phyloP scores from a whole-genome alignment of 2,113 vertebrate species.

The Triplophysa siluroides region DNA sequence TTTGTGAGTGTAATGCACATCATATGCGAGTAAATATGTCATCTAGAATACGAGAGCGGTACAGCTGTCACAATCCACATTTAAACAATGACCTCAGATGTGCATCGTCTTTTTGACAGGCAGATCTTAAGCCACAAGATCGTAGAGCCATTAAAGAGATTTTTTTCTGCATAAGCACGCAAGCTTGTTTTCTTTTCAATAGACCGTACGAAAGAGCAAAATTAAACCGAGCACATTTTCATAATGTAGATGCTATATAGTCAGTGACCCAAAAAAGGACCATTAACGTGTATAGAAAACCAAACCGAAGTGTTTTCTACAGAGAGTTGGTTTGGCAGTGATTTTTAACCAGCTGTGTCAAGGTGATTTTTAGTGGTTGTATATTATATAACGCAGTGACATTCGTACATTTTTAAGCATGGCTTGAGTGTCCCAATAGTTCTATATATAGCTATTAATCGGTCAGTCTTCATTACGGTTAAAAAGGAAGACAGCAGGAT shows the following conservation, averaged over 20 bases:
- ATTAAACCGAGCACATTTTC: neutral
- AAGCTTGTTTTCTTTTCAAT: conserved; percentile 52
- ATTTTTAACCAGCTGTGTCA: neutral
- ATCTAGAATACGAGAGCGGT: conserved; percentile 48
- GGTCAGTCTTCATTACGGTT: conserved; percentile 36
- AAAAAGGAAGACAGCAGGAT: neutral
- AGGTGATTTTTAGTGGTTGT: neutral
- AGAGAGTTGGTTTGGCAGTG: too few relatives aligned
- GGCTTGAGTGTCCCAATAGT: neutral
- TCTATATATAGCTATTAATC: conserved; percentile 29
- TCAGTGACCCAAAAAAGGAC: neutral
- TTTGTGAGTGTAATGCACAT: neutral
- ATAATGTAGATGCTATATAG: neutral
- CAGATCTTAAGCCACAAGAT: conserved; percentile 64
- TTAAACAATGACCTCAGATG: conserved; percentile 56
- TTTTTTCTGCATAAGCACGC: conserved; percentile 57
- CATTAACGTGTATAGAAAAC: neutral
- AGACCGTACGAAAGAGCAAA: conserved; percentile 36
- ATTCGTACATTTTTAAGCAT: neutral
- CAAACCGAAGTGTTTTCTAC: neutral
- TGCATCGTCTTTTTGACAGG: conserved; percentile 49
- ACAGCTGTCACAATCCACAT: conserved; percentile 67
- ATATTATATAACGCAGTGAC: neutral
- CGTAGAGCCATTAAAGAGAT: conserved; percentile 58
- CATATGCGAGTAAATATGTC: conserved; percentile 38